Evolutionary conservation across 2,113 vertebrate species (phyloP).

Genomic region (Ophthalmotilapia sp.): DNA sequence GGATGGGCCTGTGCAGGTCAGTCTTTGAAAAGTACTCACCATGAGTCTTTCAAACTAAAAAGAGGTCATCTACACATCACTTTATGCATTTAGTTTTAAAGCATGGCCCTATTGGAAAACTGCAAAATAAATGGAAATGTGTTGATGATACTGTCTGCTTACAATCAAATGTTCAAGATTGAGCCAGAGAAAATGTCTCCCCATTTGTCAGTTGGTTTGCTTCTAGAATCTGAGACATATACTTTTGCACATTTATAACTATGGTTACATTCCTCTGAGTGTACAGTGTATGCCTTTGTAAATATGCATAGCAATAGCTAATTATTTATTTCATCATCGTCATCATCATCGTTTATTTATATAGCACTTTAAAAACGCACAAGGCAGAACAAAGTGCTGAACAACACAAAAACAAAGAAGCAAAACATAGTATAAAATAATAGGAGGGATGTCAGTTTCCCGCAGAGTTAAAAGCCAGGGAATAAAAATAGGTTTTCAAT

Average conservation of each 20-base stretch:
- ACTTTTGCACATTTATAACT: not conserved
- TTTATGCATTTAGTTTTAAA: not conserved
- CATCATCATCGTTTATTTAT: not conserved
- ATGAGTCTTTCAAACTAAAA: not conserved
- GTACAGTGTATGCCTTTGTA: not conserved
- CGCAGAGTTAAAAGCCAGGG: not conserved
- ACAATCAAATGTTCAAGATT: not conserved
- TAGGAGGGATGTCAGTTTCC: not conserved
- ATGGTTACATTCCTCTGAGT: not conserved
- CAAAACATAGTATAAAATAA: not conserved
- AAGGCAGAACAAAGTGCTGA: not conserved
- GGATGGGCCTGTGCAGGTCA: not conserved
- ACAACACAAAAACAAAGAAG: not conserved
- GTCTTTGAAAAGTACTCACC: not conserved
- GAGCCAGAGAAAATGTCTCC: not conserved
- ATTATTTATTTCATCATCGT: not conserved
- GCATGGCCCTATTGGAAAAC: not conserved
- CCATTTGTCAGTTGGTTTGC: not conserved
- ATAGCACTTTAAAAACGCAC: not conserved
- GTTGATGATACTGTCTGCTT: not conserved
- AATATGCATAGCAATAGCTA: not conserved
- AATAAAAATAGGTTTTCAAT: not conserved
- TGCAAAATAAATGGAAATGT: not conserved
- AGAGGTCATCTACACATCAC: not conserved
- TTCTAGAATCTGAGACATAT: not conserved